A percentile compares a stretch with the other conserved stretches of the same genome.
Evolutionary conservation across 1,140 invertebrate genomes (phyloP).

Genomic region (Pseudomyrmex concolor): DNA sequence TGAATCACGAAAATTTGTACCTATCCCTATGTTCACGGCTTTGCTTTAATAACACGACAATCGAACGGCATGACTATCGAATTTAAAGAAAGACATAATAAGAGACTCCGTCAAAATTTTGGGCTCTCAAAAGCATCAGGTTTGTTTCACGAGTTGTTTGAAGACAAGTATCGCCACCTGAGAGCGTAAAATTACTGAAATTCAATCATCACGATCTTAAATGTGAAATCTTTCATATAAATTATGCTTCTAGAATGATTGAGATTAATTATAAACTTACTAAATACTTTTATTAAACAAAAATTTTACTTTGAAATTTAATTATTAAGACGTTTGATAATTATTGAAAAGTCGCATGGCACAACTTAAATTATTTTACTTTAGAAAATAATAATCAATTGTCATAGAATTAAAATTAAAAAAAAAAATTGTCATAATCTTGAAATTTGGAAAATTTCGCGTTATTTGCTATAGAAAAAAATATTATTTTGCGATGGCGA

Average conservation of each 20-base stretch:
- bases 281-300: background rate
- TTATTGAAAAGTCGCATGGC: background rate
- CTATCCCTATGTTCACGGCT: slow-evolving; percentile 37
- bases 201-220: slow-evolving; percentile 9
- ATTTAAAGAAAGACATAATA: slow-evolving; percentile 18
- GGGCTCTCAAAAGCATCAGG: background rate
- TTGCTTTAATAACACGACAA: slow-evolving; percentile 32
- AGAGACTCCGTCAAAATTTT: slow-evolving; percentile 15
- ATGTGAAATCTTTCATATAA: background rate
- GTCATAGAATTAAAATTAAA: background rate
- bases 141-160: slow-evolving; percentile 5
- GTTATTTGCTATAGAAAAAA: background rate
- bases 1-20: slow-evolving; percentile 47
- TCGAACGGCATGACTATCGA: slow-evolving; percentile 60
- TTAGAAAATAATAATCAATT: background rate
- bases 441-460: background rate
- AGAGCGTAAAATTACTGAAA: background rate
- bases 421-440: no score
- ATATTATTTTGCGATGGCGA: background rate
- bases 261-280: no score
- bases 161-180: background rate
- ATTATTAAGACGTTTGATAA: slow-evolving; percentile 1
- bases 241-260: background rate
- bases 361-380: background rate
- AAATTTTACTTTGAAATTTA: background rate